Evolutionary conservation across 2,888 invertebrate species (phyloP), one percentile per base, ranked within the genome.

Genomic region (Ceraclea dissimilis): DNA sequence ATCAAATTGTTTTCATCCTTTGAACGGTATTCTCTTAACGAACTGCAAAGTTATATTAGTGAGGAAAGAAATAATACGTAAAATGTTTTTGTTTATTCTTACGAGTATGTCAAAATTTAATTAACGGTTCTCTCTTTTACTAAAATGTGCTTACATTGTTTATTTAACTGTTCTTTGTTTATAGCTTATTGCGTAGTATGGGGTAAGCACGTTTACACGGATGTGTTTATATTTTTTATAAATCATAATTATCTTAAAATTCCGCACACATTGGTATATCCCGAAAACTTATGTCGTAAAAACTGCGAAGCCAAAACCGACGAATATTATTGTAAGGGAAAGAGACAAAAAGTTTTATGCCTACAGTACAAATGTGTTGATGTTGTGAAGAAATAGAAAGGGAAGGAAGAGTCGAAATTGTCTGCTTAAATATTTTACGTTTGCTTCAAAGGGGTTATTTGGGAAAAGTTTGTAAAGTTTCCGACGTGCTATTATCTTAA

Each of bases 371-470:
- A 39, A 39, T 16, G 39, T 39, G 39, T 13, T 39, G 39, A 39
- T 39, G 39, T 16, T 39, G 39, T n/a, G 20, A 18, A 26, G 47
- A 46, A 48, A 39, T 51, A 44, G 44, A 43, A 56, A 46, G 34
- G 39, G 56, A 26, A 31, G 48, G 39, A 31, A 18, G 47, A 48
- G 22, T 47, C 55, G 51, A 51, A 56, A 56, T 46, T 46, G 56
- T 51, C 51, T 56, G 51, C 56, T 56, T 51, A 56, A 56, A 56
- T 51, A 56, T 56, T 56, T 56, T 56, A 56, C 56, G 56, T 33
- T 51, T 20, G 51, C 39, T 44, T 19, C 51, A 44, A 56, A 51
- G 51, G 56, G 51, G 51, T 31, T 47, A 51, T 46, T 56, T 56
- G 46, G 33, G 47, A 51, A 48, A 56, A 56, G 16, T 21, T 55